Percentiles rank a stretch among this genome's conserved stretches.
These are phyloP conservation scores for Lepidurus couesii DNA, from an alignment of 1,140 invertebrate species.

Conservation along the genomic window DNA sequence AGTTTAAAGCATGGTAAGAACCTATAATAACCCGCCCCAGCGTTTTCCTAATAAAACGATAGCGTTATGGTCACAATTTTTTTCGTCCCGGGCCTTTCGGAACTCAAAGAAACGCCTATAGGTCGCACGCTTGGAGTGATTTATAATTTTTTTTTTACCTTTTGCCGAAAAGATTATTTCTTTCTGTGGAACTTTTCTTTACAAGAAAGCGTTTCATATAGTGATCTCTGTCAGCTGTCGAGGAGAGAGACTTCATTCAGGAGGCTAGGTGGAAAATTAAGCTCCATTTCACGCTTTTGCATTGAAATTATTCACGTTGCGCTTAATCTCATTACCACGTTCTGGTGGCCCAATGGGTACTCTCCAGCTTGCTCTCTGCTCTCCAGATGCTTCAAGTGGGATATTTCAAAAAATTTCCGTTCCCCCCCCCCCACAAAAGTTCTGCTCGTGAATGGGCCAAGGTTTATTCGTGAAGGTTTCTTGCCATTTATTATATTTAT, in stretches of 20 bases:
- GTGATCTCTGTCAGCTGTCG: background rate
- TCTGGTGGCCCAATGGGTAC: background rate
- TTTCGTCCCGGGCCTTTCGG: conserved; percentile 1
- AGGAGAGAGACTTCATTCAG: background rate
- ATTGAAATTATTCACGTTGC: background rate
- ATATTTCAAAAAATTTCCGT: background rate
- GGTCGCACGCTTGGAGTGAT: conserved; percentile 11
- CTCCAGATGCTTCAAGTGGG: background rate
- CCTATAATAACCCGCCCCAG: conserved; percentile 12
- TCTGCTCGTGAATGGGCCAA: background rate
- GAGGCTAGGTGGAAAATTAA: background rate
- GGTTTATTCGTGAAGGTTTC: background rate
- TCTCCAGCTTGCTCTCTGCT: background rate
- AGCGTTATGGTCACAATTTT: background rate
- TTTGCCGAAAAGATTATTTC: background rate
- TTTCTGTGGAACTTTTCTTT: background rate
- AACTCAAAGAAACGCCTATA: conserved; percentile 5
- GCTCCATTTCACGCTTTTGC: conserved; percentile 8
- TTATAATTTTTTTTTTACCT: background rate
- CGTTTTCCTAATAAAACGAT: conserved; percentile 20
- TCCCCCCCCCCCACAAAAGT: background rate
- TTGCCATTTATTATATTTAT: background rate
- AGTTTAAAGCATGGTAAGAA: background rate
- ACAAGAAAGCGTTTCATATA: background rate
- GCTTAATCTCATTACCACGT: conserved; percentile 6